Conservation (phyloP, 2,797 vertebrate genomes). For the Helicolenus hilgendorfi region DNA sequence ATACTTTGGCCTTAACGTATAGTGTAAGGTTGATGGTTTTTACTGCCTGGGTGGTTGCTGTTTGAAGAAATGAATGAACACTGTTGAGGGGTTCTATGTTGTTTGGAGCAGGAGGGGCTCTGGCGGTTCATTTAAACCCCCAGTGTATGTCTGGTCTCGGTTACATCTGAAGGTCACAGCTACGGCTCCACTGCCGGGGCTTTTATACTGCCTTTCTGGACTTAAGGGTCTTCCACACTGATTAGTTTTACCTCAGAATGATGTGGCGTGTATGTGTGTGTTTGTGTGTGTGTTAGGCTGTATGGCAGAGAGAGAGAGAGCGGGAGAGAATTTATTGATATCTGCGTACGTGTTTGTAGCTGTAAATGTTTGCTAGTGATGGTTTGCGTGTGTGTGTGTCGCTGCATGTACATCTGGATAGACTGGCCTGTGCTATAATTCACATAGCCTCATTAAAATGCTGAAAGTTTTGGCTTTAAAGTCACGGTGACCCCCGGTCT, state of each 20-base stretch:
- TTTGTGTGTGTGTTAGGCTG: neutral
- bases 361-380: neutral
- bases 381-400: neutral
- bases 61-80: constrained; percentile 60
- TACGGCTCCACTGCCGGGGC: constrained; percentile 24
- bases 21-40: constrained; percentile 59
- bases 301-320: neutral
- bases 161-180: constrained; percentile 79
- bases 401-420: constrained; percentile 54
- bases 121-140: constrained; percentile 53
- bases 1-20: constrained; percentile 57
- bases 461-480: constrained; percentile 80
- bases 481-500: constrained; percentile 81
- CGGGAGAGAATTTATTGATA: neutral
- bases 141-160: constrained; percentile 41
- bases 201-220: constrained; percentile 57
- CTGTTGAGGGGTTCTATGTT: constrained; percentile 16
- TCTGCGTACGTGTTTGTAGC: neutral
- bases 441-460: constrained; percentile 87
- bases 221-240: constrained; percentile 72
- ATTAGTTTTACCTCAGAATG: constrained; percentile 80
- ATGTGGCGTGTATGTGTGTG: neutral
- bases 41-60: constrained; percentile 42
- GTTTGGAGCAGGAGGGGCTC: constrained; percentile 19
- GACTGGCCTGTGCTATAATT: constrained; percentile 64